Percentiles rank a stretch among this genome's conserved stretches.
Evolutionary conservation across 2,888 invertebrate species (phyloP).

Genomic region (Drosophila kambysellisi): DNA sequence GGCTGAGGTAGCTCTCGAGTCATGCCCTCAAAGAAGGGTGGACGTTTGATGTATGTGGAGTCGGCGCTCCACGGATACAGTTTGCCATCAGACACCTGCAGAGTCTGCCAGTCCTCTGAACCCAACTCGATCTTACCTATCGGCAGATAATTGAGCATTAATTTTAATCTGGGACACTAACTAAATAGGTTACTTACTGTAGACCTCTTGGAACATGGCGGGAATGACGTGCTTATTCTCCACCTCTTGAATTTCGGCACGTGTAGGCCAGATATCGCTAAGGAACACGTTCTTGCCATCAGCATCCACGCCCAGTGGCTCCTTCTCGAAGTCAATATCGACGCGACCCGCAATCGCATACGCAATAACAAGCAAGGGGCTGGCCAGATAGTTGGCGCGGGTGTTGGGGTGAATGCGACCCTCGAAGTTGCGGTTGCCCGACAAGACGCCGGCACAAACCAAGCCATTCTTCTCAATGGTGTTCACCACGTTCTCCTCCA

Average conservation of each 20-base stretch:
- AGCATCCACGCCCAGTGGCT: conserved; percentile 89
- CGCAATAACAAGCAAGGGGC: conserved; percentile 98
- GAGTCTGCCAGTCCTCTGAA: conserved; percentile 93
- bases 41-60: conserved; percentile 98
- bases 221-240: conserved; percentile 96
- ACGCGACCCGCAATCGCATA: conserved; percentile 98
- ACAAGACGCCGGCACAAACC: conserved; percentile 97
- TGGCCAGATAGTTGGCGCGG: conserved; percentile 98
- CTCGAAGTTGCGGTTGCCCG: conserved; percentile 99
- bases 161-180: neutral
- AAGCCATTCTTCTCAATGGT: conserved; percentile 97
- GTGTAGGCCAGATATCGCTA: conserved; percentile 97
- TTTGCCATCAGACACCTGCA: conserved; percentile 92
- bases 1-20: conserved; percentile 87
- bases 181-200: conserved; percentile 70
- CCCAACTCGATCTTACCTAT: conserved; percentile 93
- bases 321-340: conserved; percentile 96
- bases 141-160: neutral
- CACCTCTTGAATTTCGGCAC: conserved; percentile 94
- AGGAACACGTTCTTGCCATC: conserved; percentile 93
- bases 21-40: conserved; percentile 97
- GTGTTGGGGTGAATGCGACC: conserved; percentile 99
- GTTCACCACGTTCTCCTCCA: conserved; percentile 95
- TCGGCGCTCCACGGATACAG: conserved; percentile 95
- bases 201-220: conserved; percentile 96